These are phyloP conservation scores for Lepus oiostolus DNA, from an alignment of 2,797 vertebrate genomes.

Conservation along the genomic window DNA sequence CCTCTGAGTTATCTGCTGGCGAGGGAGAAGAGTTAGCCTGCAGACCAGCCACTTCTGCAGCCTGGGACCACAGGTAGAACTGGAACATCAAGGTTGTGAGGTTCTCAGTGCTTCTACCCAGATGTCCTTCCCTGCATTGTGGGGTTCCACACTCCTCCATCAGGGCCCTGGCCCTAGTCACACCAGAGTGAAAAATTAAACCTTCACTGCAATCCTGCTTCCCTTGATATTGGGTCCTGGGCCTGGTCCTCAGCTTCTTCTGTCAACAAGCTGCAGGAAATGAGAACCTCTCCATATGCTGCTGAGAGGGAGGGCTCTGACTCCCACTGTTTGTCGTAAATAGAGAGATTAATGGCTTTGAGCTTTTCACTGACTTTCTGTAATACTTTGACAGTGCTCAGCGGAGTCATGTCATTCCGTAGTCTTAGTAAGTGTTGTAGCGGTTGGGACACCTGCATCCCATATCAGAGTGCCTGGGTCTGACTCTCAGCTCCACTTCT, in stretches of 20 bases:
- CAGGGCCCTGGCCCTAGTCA: neutral
- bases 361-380: conserved; percentile 7
- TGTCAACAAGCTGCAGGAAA: neutral
- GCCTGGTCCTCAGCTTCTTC: neutral
- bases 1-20: neutral
- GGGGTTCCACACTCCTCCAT: neutral
- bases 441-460: no score
- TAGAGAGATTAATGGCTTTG: conserved; percentile 3
- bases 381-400: neutral
- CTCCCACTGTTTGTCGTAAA: conserved; percentile 31
- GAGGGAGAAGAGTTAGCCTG: neutral
- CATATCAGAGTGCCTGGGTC: no score
- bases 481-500: no score
- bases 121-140: neutral
- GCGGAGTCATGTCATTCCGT: neutral
- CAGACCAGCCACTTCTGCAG: neutral
- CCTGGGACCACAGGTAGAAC: neutral
- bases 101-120: neutral
- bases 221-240: neutral
- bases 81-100: neutral
- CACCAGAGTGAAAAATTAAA: neutral
- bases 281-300: conserved; percentile 1
- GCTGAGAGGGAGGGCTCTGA: neutral
- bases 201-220: neutral
- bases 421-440: neutral